Base-by-base conservation (phyloP, 2,113 vertebrate species). In the Hucho hucho region DNA sequence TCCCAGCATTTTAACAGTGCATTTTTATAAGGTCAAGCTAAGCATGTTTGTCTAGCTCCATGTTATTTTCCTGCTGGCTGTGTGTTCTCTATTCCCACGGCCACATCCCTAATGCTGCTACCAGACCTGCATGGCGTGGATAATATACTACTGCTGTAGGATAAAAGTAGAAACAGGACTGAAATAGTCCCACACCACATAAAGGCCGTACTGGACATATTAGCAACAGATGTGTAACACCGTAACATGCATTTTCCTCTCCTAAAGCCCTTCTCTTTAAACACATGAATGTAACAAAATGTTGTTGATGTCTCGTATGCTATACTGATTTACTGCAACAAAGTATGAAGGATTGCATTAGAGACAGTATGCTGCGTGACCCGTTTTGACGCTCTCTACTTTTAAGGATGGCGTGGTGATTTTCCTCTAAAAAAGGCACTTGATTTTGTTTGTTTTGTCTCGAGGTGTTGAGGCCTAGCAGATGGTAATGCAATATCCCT, bases 151-250 rank as follows among this genome's bases (percentile, higher is more conserved):
- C 11, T 73, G 29, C 64, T 56, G 47, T 9, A 47, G 73, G 29
- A 71, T 82, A 24, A 81, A 77, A 84, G 72, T 70, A 70, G 73
- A 81, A 80, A 16, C 24, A 78, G 71, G 74, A 78, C 64, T 79
- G 67, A 79, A 81, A 84, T 66, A 37, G 18, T 73, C 66, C n/a
- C 67, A 75, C 66, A 76, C 84, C 82, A 86, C 86, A 86, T 83
- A 84, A 88, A 88, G 81, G 82, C 80, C 81, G 47, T 68, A 76
- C 78, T 79, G 87, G 81, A 82, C 64, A 47, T 75, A 86, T 86
- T 89, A 87, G 68, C 74, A 75, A 79, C 88, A 92, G 88, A 92
- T 92, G 89, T 89, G 22, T 89, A 82, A 87, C 75, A 76, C 78
- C 56, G 32, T 26, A 67, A 64, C 67, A 47, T 78, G 70, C 18